Percentiles rank a stretch among this genome's conserved stretches.
Evolutionary conservation across 2,888 invertebrate species (phyloP).

Genomic region (Galerucella calmariensis): DNA sequence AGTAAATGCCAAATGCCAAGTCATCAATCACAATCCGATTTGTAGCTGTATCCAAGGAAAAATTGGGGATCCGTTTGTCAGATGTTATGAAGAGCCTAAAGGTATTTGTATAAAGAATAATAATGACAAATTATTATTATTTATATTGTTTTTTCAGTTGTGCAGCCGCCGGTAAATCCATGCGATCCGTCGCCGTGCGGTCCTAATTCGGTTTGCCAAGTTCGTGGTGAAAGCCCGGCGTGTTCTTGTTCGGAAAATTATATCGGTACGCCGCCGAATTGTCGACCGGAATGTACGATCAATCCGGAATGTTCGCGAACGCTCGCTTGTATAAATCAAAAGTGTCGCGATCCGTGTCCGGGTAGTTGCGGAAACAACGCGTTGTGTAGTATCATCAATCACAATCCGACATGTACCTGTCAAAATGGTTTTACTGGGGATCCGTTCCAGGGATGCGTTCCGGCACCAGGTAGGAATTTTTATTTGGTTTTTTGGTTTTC

Average conservation of each 20-base stretch:
- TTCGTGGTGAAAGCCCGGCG: constrained; percentile 64
- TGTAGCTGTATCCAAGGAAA: constrained; percentile 78
- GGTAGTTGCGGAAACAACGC: constrained; percentile 76
- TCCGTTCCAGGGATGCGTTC: constrained; percentile 78
- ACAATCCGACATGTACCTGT: constrained; percentile 80
- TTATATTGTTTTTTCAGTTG: constrained; percentile 46
- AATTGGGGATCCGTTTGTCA: constrained; percentile 81
- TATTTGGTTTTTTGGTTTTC: constrained; percentile 8
- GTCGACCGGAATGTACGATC: constrained; percentile 78
- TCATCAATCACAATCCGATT: constrained; percentile 83
- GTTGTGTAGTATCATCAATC: constrained; percentile 76
- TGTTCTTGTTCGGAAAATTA: constrained; percentile 73
- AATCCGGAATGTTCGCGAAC: constrained; percentile 77
- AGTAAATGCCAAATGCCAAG: constrained; percentile 76
- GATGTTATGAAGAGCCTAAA: constrained; percentile 70
- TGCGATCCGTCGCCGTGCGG: constrained; percentile 78
- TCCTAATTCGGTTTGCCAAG: constrained; percentile 67
- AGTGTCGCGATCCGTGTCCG: constrained; percentile 78
- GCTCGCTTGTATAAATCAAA: constrained; percentile 77
- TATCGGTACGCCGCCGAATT: constrained; percentile 73
- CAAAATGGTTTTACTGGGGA: constrained; percentile 78
- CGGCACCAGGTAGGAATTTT: constrained; percentile 68
- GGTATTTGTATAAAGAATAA: constrained; percentile 38
- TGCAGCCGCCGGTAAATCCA: constrained; percentile 67
- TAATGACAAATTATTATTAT: too few relatives aligned